A percentile compares a stretch with the other conserved stretches of the same genome.
Conservation (phyloP, 1,140 invertebrate genomes). For the Megalonaias nervosa region DNA sequence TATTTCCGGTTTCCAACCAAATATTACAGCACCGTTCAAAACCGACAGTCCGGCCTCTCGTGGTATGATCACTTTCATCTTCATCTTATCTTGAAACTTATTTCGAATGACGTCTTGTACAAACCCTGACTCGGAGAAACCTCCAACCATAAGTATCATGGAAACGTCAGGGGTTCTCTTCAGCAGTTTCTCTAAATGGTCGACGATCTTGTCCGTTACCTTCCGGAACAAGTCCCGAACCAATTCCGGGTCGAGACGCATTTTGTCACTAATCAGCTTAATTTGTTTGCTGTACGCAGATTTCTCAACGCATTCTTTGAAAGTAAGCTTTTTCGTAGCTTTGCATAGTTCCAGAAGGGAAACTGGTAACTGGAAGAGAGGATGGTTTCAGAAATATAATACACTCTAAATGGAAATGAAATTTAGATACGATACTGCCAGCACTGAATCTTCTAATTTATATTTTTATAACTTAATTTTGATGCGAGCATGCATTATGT, state of each 20-base stretch:
- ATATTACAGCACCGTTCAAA: slow-evolving; percentile 26
- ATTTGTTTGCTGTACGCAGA: neutral
- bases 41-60: slow-evolving; percentile 18
- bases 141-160: slow-evolving; percentile 28
- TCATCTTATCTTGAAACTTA: slow-evolving; percentile 14
- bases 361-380: too few relatives aligned
- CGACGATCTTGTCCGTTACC: neutral
- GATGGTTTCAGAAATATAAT: too few relatives aligned
- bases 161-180: neutral
- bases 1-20: slow-evolving; percentile 26
- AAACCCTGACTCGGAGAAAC: slow-evolving; percentile 23
- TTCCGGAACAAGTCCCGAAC: slow-evolving; percentile 13
- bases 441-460: too few relatives aligned
- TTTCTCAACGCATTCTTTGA: too few relatives aligned
- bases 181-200: neutral
- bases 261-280: slow-evolving; percentile 7
- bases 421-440: too few relatives aligned
- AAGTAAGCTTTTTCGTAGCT: too few relatives aligned
- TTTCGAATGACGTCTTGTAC: slow-evolving; percentile 17
- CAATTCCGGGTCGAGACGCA: neutral
- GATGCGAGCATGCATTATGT: too few relatives aligned
- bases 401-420: too few relatives aligned
- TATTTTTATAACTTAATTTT: too few relatives aligned
- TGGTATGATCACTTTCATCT: slow-evolving; percentile 17
- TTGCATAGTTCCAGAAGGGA: too few relatives aligned